phyloP scores from a whole-genome alignment of 1,140 invertebrate genomes.

The Muscidifurax raptorellus region DNA sequence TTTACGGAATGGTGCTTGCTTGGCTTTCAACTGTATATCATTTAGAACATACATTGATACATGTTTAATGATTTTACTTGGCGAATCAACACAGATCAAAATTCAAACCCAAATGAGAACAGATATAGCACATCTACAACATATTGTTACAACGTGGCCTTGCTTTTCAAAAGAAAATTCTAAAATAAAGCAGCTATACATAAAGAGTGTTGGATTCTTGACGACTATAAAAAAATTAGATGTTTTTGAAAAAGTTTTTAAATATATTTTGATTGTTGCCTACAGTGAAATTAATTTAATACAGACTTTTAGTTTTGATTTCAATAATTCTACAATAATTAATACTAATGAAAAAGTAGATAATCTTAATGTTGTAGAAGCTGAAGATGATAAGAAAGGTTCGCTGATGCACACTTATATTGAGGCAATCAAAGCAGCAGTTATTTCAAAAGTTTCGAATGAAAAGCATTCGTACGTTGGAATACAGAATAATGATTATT shows the following conservation, averaged over 20 bases:
- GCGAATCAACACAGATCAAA: background rate
- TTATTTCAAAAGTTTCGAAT: background rate
- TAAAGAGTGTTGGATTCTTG: background rate
- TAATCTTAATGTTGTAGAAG: background rate
- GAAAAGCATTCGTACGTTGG: background rate
- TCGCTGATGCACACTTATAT: background rate
- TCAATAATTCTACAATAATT: too few relatives aligned
- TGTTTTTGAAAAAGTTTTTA: background rate
- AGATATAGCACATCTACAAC: conserved; percentile 7
- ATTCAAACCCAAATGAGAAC: background rate
- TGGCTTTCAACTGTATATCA: conserved; percentile 7
- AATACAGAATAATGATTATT: background rate
- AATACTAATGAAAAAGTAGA: background rate
- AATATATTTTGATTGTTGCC: background rate
- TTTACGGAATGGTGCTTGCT: background rate
- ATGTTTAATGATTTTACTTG: background rate
- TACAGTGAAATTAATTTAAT: background rate
- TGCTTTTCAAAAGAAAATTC: background rate
- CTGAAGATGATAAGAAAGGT: background rate
- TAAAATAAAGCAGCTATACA: background rate
- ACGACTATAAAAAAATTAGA: background rate
- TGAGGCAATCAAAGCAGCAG: too few relatives aligned
- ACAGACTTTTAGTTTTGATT: background rate
- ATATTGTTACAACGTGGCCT: background rate
- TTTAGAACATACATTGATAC: background rate